These are phyloP conservation scores for Patella pellucida DNA, from an alignment of 2,888 invertebrate species.

Conservation along the genomic window DNA sequence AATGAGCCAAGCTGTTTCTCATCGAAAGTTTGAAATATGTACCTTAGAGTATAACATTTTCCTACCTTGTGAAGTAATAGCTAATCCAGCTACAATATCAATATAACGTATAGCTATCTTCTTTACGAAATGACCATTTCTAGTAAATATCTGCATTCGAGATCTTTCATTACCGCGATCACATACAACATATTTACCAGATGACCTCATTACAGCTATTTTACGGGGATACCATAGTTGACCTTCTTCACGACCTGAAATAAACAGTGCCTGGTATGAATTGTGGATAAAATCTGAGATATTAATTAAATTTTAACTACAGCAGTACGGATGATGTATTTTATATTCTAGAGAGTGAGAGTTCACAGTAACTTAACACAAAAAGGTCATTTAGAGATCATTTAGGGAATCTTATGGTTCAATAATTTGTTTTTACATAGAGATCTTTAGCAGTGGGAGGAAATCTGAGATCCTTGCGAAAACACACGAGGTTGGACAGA, in stretches of 20 bases:
- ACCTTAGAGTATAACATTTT: neutral
- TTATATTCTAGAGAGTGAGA: no score
- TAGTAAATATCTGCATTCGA: conserved; percentile 97
- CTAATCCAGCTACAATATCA: conserved; percentile 86
- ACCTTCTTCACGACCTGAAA: conserved; percentile 82
- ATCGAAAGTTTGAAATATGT: neutral
- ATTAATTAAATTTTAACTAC: no score
- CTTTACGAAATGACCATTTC: conserved; percentile 93
- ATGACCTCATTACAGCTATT: conserved; percentile 78
- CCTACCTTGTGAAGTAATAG: conserved; percentile 87
- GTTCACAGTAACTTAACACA: no score
- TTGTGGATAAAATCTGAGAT: no score
- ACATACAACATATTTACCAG: conserved; percentile 83
- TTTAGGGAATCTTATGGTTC: no score
- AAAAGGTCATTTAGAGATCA: no score
- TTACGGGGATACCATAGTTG: conserved; percentile 98
- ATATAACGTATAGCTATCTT: conserved; percentile 83
- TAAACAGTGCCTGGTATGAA: no score
- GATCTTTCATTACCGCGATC: conserved; percentile 97
- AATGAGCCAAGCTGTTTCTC: no score
- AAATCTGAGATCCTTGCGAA: no score
- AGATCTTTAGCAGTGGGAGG: no score
- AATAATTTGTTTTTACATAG: no score
- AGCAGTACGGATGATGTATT: neutral
- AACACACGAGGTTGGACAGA: no score